phyloP scores from a whole-genome alignment of 2,888 invertebrate genomes.

The Andrena trimmerana region DNA sequence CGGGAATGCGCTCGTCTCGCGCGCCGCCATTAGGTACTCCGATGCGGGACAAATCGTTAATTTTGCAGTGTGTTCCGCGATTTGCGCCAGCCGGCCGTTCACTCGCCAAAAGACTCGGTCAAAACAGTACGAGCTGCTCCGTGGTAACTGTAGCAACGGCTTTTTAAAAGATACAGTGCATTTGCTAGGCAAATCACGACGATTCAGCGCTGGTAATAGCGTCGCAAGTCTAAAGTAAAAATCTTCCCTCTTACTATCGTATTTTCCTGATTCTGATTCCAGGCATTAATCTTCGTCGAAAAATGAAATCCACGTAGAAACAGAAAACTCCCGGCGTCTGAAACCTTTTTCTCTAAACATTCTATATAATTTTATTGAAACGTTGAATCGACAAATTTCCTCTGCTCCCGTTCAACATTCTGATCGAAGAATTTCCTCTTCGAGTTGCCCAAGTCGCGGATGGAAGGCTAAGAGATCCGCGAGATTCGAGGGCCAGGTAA shows the following conservation, averaged over 20 bases:
- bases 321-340: too few species aligned
- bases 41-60: conserved; percentile 63
- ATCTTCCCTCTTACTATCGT: too few species aligned
- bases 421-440: too few species aligned
- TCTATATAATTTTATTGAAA: too few species aligned
- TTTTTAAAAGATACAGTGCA: neutral
- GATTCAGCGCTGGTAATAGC: too few species aligned
- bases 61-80: conserved; percentile 64
- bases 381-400: too few species aligned
- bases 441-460: conserved; percentile 7
- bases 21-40: conserved; percentile 43
- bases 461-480: conserved; percentile 20
- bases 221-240: too few species aligned
- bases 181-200: neutral
- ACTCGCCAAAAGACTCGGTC: conserved; percentile 13
- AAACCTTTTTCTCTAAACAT: too few species aligned
- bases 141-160: neutral
- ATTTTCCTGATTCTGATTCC: too few species aligned
- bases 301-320: too few species aligned
- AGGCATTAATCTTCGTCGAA: too few species aligned
- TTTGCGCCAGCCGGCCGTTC: conserved; percentile 50
- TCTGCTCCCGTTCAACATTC: neutral
- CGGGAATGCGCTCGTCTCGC: conserved; percentile 43
- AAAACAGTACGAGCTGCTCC: neutral
- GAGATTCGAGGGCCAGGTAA: conserved; percentile 76